These are phyloP conservation scores for Clamator glandarius DNA, from an alignment of 2,797 vertebrate species.

Conservation along the genomic window DNA sequence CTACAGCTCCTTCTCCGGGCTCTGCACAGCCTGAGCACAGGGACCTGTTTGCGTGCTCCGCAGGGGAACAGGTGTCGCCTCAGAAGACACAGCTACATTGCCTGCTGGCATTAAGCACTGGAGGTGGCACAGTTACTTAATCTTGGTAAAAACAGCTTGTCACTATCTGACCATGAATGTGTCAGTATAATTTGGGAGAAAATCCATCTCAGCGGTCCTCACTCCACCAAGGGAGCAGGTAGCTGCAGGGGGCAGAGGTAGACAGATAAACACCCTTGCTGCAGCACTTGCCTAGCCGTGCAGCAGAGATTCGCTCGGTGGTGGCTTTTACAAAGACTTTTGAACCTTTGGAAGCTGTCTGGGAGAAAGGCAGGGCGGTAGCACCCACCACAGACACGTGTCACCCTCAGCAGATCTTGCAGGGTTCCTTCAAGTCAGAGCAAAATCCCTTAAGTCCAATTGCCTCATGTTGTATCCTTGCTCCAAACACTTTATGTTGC, in stretches of 20 bases:
- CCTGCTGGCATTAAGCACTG: not conserved
- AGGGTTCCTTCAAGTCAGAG: not conserved
- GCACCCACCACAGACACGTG: not conserved
- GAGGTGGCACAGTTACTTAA: not conserved
- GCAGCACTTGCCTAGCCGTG: not conserved
- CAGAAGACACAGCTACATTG: not conserved
- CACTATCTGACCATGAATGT: not conserved
- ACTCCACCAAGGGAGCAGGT: not conserved
- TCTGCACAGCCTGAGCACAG: not conserved
- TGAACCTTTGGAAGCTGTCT: not conserved
- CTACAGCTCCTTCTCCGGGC: not conserved
- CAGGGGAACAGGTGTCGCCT: not conserved
- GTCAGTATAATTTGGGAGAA: not conserved
- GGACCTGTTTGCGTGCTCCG: rapidly evolving
- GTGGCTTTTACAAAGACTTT: not conserved
- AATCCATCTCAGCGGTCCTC: not conserved
- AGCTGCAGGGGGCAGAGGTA: not conserved
- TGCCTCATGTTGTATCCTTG: not conserved
- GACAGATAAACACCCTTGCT: not conserved
- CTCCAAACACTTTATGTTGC: not conserved
- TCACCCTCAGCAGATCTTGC: not conserved
- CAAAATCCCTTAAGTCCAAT: not conserved
- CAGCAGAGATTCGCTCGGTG: not conserved
- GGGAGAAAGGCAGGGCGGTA: not conserved
- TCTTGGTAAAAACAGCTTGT: not conserved